These are phyloP conservation scores for Listrodromus nycthemerus DNA, from an alignment of 2,888 invertebrate species.

Conservation along the genomic window DNA sequence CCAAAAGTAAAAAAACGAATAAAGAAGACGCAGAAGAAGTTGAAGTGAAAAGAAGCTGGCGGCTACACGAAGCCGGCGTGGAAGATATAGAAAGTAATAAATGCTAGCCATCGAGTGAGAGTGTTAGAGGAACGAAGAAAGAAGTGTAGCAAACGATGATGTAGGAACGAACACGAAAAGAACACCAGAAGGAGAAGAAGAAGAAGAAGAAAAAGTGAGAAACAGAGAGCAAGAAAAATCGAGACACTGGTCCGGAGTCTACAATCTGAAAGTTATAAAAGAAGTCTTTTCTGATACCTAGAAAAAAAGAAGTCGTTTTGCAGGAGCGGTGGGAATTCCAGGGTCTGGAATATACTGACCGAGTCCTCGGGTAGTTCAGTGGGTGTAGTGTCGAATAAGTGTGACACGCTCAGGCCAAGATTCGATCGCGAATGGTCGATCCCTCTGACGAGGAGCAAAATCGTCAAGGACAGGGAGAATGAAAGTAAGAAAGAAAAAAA, in stretches of 20 bases:
- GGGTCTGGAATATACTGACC: slow-evolving; percentile 24
- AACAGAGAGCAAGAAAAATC: slow-evolving; percentile 24
- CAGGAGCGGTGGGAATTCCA: slow-evolving; percentile 32
- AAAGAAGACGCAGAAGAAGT: slow-evolving; percentile 27
- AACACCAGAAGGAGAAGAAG: not conserved
- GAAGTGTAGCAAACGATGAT: slow-evolving; percentile 29
- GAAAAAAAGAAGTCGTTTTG: slow-evolving; percentile 45
- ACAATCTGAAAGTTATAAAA: slow-evolving; percentile 73
- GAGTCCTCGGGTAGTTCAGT: not conserved
- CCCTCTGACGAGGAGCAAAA: slow-evolving; percentile 35
- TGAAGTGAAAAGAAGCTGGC: slow-evolving; percentile 18
- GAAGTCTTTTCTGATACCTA: slow-evolving; percentile 72
- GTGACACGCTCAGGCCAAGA: slow-evolving; percentile 12
- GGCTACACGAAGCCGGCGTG: not conserved
- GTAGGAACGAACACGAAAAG: slow-evolving; percentile 42
- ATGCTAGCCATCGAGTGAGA: slow-evolving; percentile 14
- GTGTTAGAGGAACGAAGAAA: slow-evolving; percentile 6
- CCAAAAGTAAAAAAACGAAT: slow-evolving; percentile 27
- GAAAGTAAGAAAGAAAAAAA: slow-evolving; percentile 46
- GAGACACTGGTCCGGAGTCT: slow-evolving; percentile 32
- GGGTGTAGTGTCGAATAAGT: not conserved
- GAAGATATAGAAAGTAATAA: slow-evolving; percentile 12
- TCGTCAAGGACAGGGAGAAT: slow-evolving; percentile 31
- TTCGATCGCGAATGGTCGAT: not conserved
- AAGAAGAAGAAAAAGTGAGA: slow-evolving; percentile 14